phyloP scores from a whole-genome alignment of 2,797 vertebrate species.

The Lacerta agilis region DNA sequence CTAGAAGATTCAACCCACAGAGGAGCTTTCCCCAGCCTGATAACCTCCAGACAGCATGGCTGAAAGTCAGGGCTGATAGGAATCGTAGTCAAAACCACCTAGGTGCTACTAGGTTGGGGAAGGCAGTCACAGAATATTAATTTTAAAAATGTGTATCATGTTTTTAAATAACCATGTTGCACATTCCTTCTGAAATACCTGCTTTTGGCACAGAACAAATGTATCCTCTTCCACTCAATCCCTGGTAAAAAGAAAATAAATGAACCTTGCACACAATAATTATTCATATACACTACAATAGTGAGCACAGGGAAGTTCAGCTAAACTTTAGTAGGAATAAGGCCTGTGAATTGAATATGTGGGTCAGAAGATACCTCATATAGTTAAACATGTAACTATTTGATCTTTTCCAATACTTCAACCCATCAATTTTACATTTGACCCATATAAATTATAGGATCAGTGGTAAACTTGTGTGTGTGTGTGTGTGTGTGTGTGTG shows the following conservation, averaged over 20 bases:
- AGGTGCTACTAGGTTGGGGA: no score
- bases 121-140: background rate
- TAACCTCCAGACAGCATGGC: background rate
- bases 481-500: background rate
- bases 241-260: conserved; percentile 46
- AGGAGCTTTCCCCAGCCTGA: no score
- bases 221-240: conserved; percentile 13
- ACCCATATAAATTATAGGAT: conserved; percentile 63
- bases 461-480: conserved; percentile 44
- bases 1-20: no score
- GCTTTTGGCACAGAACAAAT: conserved; percentile 66
- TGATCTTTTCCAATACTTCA: conserved; percentile 68
- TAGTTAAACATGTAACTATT: conserved; percentile 63
- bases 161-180: conserved; percentile 51
- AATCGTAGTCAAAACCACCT: no score
- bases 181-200: conserved; percentile 55
- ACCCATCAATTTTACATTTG: conserved; percentile 67
- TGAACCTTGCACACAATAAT: conserved; percentile 38
- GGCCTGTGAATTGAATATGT: conserved; percentile 38
- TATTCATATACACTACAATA: conserved; percentile 33
- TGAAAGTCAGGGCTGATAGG: no score
- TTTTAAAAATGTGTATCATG: conserved; percentile 19
- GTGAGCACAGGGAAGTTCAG: conserved; percentile 48
- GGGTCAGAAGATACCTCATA: conserved; percentile 63
- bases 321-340: conserved; percentile 45